Conservation (phyloP, 64 coral and sea anemone genomes). For the Hydrozoanthus tunicans region DNA sequence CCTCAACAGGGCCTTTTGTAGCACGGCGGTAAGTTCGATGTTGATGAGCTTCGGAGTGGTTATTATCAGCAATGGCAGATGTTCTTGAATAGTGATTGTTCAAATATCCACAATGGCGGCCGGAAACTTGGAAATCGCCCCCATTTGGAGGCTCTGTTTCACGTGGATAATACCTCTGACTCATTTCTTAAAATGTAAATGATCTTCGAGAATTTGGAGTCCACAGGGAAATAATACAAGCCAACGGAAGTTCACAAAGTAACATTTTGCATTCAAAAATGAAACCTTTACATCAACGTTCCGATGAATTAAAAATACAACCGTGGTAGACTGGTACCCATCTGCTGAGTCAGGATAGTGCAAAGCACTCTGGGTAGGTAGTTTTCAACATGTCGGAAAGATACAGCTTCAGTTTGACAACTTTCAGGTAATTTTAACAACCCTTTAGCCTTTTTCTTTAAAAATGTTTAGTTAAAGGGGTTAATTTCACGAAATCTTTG, state of each 20-base stretch:
- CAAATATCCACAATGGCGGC: too few relatives aligned
- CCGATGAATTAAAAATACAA: background rate
- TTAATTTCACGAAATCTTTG: too few relatives aligned
- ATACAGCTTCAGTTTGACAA: slow-evolving; percentile 99
- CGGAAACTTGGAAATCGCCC: background rate
- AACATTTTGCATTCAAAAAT: too few relatives aligned
- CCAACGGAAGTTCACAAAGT: too few relatives aligned
- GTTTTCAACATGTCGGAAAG: slow-evolving; percentile 97
- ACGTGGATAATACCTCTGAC: background rate
- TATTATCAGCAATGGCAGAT: background rate
- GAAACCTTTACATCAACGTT: too few relatives aligned
- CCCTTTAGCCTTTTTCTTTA: background rate
- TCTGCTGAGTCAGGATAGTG: slow-evolving; percentile 69
- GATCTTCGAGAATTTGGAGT: too few relatives aligned
- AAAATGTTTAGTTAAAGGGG: too few relatives aligned
- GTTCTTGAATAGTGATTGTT: background rate
- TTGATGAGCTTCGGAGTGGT: too few relatives aligned
- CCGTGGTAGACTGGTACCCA: slow-evolving; percentile 34
- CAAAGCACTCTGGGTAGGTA: slow-evolving; percentile 66
- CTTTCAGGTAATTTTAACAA: slow-evolving; percentile 94
- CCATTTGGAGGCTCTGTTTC: background rate
- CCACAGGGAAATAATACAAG: too few relatives aligned
- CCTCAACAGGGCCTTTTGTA: too few relatives aligned
- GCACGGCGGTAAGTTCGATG: background rate
- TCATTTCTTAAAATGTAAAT: background rate